Evolutionary conservation across 2,797 vertebrate species (phyloP).

Genomic region (Acrossocheilus wenchowensis): DNA sequence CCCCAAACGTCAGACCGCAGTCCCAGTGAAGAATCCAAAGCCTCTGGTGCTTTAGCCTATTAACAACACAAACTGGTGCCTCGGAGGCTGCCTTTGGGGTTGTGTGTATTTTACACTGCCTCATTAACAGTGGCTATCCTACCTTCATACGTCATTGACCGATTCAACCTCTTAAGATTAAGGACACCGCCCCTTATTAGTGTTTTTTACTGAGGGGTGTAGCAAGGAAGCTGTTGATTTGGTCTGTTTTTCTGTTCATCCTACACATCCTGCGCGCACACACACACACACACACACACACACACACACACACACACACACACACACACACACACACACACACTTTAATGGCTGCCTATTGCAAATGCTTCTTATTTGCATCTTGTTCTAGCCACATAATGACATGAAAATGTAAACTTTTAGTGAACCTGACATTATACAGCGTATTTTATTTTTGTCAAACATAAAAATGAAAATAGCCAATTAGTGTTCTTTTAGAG

Average conservation of each 20-base stretch:
- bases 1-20: conserved; percentile 68
- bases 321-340: not conserved
- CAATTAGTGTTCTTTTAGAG: not conserved
- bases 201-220: conserved; percentile 12
- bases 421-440: not conserved
- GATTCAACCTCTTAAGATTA: conserved; percentile 27
- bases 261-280: too few species aligned
- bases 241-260: not conserved
- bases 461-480: not conserved
- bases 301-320: not conserved
- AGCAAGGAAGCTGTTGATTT: not conserved
- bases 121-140: conserved; percentile 29
- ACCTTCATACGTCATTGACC: conserved; percentile 36
- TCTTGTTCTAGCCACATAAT: not conserved
- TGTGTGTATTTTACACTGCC: conserved; percentile 18
- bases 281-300: not conserved
- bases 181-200: not conserved
- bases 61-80: conserved; percentile 50
- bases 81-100: conserved; percentile 26
- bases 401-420: not conserved
- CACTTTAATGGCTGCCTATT: not conserved
- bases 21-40: conserved; percentile 38
- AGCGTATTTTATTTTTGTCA: not conserved
- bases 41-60: conserved; percentile 45
- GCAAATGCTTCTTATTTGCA: not conserved